Base-by-base conservation (phyloP, 1,140 invertebrate genomes). In the Pogonomyrmex californicus region DNA sequence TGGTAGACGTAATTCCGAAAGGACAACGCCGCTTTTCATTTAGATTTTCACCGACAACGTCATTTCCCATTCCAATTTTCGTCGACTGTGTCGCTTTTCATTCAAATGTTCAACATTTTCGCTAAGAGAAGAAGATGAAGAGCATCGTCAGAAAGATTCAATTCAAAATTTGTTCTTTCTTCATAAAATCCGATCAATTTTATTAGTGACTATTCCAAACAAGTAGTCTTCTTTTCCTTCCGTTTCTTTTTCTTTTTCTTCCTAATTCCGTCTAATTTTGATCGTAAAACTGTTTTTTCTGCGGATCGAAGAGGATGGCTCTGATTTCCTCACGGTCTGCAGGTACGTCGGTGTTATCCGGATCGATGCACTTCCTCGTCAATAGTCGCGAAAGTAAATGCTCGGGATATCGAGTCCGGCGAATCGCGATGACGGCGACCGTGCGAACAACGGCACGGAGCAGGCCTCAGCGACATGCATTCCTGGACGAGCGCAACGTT, bases 401-500 rank as follows among this genome's bases (percentile, higher is more conserved):
- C 33, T 12, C 23, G 36, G 44, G 51, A 23, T 75, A 63, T 33
- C 33, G 71, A 30, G 36, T 56, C 51, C 38, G 54, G 30, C 33
- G 66, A 73, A 12, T 73, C 38, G 30, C 33, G 60, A 83, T 70
- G 54, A 75, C 51, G 14, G 41, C 0, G 36, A 36, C 23, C 36
- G 56, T 56, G 56, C 73, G 56, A 60, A 33, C 60, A 79, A 38
- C 44, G n/a, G 3, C 38, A 66, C 70, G 41, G 44, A 51, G 44
- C 14, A 33, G 41, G 58, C 63, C 75, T 76, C 78, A 23, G 30
- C 33, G 5, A 65, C 36, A 62, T 63, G 76, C 79, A 87, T 90
- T 90, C 75, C 75, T 78, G 44, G 79, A 85, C 79, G 85, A 79
- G 36, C 73, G 38, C 49, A 23, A 71, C 66, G 85, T 70, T 87